Base-by-base conservation (phyloP, 2,888 invertebrate genomes). In the Acleris laterana region DNA sequence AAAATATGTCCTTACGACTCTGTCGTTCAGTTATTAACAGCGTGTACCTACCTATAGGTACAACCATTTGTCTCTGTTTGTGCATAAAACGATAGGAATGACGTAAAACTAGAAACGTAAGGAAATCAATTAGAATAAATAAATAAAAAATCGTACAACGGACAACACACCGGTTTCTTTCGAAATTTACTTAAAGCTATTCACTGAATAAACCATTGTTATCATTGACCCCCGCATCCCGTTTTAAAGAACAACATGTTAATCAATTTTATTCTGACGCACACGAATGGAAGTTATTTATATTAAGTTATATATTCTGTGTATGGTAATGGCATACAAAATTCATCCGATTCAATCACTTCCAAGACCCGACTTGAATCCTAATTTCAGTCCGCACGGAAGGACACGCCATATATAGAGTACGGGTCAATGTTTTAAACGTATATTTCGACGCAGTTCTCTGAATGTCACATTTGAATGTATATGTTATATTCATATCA, bases 371-470 rank as follows among this genome's bases (percentile, higher is more conserved):
- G 73, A 60, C 60, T 71, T 68, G 82, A 77, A 78, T 78, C 70
- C 56, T 69, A 77, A 75, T 70, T 63, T 63, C 68, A 70, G 70
- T 73, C 73, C 69, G 74, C 74, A 74, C 80, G 82, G 82, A 82
- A 81, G 82, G 77, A 79, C 32, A 32, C 78, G 56, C 69, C 73
- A 70, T 69, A 62, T 69, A 62, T 51, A 62, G 68, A 59, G 49
- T 65, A 64, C 71, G 68, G 79, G 79, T 80, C 78, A 79, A 74
- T 70, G 77, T 71, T 72, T 71, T 63, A 70, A 62, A 64, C 69
- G 67, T 65, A 69, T 68, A 68, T 65, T 66, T 70, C 68, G 70
- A 69, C 65, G 69, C 42, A 61, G 9, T 71, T 74, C 70, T 70
- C 42, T 63, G 72, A 70, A 60, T 25, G 17, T 28, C 59, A 9